These are phyloP conservation scores for Odiellus spinosus DNA, from an alignment of 2,888 invertebrate genomes.

Conservation along the genomic window DNA sequence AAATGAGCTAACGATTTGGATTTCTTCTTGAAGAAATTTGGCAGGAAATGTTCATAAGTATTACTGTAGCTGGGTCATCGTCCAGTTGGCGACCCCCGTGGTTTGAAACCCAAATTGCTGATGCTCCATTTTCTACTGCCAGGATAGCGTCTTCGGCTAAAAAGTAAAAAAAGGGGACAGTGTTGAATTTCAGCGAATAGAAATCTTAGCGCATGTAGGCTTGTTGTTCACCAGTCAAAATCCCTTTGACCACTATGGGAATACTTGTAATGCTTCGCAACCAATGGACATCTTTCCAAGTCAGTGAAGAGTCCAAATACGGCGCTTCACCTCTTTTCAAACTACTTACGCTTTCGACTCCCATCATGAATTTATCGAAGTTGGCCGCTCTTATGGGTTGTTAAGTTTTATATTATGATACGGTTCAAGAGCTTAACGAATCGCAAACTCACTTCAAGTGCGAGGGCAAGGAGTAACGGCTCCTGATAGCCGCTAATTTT, in stretches of 20 bases:
- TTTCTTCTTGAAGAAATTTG: no score
- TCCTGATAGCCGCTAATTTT: no score
- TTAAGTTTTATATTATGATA: no score
- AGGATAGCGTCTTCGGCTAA: slow-evolving; percentile 55
- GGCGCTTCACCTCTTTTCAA: no score
- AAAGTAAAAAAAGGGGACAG: neutral
- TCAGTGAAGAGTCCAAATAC: slow-evolving; percentile 58
- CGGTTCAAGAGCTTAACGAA: no score
- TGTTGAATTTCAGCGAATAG: neutral
- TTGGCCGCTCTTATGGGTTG: no score
- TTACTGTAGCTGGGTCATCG: slow-evolving; percentile 62
- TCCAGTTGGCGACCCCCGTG: slow-evolving; percentile 85
- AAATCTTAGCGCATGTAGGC: no score
- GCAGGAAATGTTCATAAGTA: slow-evolving; percentile 6
- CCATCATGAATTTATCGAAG: no score
- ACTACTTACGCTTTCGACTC: no score
- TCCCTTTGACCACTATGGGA: slow-evolving; percentile 74
- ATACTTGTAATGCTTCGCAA: slow-evolving; percentile 54
- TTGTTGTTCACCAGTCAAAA: slow-evolving; percentile 51
- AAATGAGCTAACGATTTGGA: neutral
- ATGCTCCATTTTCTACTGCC: slow-evolving; percentile 54
- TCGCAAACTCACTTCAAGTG: no score
- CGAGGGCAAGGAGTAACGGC: no score
- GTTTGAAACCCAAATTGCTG: slow-evolving; percentile 75
- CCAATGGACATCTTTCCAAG: slow-evolving; percentile 79